phyloP scores from a whole-genome alignment of 1,140 invertebrate genomes.

The Grapholita molesta region DNA sequence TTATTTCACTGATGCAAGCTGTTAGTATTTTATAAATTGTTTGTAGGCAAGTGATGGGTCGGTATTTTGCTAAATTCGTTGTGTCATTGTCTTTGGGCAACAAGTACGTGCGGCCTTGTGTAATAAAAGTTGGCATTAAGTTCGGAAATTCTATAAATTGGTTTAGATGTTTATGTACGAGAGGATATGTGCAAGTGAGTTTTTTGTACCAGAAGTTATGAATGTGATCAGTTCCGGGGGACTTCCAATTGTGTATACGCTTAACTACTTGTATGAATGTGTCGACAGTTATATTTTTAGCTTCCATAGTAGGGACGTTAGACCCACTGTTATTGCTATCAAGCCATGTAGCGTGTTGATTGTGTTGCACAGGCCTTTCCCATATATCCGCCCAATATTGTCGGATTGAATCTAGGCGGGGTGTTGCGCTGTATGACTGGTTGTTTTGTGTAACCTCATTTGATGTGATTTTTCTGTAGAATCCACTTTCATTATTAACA shows the following conservation, averaged over 20 bases:
- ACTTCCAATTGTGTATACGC: slow-evolving; percentile 25
- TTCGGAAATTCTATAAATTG: slow-evolving; percentile 23
- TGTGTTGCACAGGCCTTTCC: not conserved
- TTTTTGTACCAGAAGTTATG: no score
- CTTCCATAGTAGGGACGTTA: not conserved
- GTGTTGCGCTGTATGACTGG: not conserved
- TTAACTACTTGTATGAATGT: not conserved
- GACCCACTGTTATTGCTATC: not conserved
- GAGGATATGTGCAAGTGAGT: slow-evolving; percentile 21
- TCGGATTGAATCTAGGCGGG: not conserved
- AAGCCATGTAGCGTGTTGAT: not conserved
- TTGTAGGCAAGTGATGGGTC: slow-evolving; percentile 27
- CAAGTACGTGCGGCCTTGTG: slow-evolving; percentile 24
- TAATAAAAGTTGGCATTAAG: slow-evolving; percentile 21
- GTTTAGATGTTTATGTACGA: slow-evolving; percentile 21
- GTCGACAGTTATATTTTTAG: not conserved
- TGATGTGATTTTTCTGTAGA: not conserved
- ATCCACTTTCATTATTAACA: not conserved
- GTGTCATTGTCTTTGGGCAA: slow-evolving; percentile 21
- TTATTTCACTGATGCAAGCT: slow-evolving; percentile 18
- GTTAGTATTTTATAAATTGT: slow-evolving; percentile 27
- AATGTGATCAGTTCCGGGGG: slow-evolving; percentile 27
- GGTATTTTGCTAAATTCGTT: slow-evolving; percentile 21
- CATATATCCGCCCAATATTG: not conserved
- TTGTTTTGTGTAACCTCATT: not conserved